Conservation (phyloP, 2,113 vertebrate genomes). For the Origma solitaria region DNA sequence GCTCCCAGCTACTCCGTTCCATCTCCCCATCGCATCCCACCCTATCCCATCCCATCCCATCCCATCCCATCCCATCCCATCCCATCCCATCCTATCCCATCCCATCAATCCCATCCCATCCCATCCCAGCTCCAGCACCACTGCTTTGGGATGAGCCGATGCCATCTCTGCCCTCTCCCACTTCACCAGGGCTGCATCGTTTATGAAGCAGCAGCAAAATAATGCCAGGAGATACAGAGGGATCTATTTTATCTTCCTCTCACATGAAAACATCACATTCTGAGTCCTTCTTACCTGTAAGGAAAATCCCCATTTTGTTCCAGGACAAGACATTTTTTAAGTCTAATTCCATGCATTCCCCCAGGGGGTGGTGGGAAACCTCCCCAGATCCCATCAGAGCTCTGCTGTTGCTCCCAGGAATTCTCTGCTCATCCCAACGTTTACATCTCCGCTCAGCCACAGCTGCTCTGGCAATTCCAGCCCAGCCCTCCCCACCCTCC, state of each 20-base stretch:
- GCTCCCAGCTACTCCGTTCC: background rate
- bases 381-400: background rate
- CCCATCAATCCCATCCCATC: background rate
- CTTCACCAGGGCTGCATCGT: accelerated
- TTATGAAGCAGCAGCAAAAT: background rate
- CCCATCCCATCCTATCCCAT: too few relatives aligned
- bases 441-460: background rate
- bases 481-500: background rate
- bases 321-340: accelerated
- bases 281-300: background rate
- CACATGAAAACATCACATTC: background rate
- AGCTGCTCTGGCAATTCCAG: background rate
- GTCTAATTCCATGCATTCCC: accelerated
- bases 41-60: too few relatives aligned
- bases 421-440: background rate
- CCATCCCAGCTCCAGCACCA: background rate
- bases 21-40: background rate
- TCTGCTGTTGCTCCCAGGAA: accelerated
- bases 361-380: accelerated
- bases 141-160: background rate
- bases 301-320: background rate
- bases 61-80: background rate
- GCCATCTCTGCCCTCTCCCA: background rate
- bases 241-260: background rate
- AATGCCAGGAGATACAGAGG: background rate